Evolutionary conservation across 1,140 invertebrate species (phyloP).

Genomic region (Pseudomyrmex concolor): DNA sequence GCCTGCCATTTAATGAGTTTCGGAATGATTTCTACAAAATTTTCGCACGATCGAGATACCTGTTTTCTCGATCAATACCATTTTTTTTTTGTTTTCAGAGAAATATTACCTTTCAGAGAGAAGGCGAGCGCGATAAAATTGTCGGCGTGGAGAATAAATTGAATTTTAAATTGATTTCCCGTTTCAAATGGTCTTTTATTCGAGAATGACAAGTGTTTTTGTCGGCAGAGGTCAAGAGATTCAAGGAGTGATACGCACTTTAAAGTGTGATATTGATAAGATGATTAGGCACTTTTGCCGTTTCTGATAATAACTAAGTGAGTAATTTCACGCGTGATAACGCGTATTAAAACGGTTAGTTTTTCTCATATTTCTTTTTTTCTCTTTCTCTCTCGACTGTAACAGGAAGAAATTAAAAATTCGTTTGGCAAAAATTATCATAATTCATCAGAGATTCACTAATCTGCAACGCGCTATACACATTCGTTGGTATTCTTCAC

Average conservation of each 20-base stretch:
- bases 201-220: slow-evolving; percentile 13
- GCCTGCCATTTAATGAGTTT: slow-evolving; percentile 16
- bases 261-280: neutral
- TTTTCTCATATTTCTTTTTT: neutral
- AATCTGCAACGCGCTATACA: neutral
- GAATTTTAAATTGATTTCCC: neutral
- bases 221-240: neutral
- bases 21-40: slow-evolving; percentile 30
- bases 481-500: neutral
- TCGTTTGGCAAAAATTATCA: slow-evolving; percentile 14
- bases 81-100: neutral
- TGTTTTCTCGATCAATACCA: neutral
- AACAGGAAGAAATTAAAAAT: slow-evolving; percentile 1
- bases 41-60: slow-evolving; percentile 16
- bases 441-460: slow-evolving; percentile 18
- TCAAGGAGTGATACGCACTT: neutral
- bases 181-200: neutral
- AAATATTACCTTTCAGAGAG: no score
- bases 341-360: neutral
- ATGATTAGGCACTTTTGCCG: slow-evolving; percentile 1
- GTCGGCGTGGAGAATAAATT: neutral
- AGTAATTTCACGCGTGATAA: neutral
- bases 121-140: slow-evolving; percentile 10
- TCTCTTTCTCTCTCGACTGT: no score
- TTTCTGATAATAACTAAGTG: slow-evolving; percentile 15